Evolutionary conservation across 2,888 invertebrate genomes (phyloP).

Genomic region (Lottia scabra): DNA sequence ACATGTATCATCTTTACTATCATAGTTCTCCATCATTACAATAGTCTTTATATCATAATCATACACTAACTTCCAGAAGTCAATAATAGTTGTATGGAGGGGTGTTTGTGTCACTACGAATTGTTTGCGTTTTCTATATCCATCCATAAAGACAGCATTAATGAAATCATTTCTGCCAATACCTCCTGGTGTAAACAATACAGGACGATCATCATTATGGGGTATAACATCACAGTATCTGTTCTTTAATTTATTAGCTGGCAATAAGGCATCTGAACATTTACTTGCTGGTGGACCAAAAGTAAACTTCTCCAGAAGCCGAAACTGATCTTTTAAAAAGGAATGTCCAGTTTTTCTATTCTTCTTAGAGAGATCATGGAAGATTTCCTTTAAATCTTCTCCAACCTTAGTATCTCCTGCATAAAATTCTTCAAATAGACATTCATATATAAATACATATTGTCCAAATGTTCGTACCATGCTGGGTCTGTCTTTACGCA

Average conservation of each 20-base stretch:
- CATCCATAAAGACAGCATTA: slow-evolving; percentile 67
- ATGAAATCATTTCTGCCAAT: slow-evolving; percentile 60
- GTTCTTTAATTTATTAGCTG: slow-evolving; percentile 58
- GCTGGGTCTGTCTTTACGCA: slow-evolving; percentile 58
- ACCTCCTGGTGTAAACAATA: slow-evolving; percentile 48
- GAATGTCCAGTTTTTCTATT: slow-evolving; percentile 56
- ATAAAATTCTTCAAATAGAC: slow-evolving; percentile 63
- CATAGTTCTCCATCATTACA: slow-evolving; percentile 62
- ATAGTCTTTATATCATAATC: slow-evolving; percentile 61
- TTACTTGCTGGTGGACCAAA: slow-evolving; percentile 38
- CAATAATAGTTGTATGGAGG: slow-evolving; percentile 59
- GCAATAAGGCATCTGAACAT: slow-evolving; percentile 47
- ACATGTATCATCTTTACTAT: slow-evolving; percentile 62
- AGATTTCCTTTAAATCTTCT: slow-evolving; percentile 51
- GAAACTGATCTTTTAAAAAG: slow-evolving; percentile 60
- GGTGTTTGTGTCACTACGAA: slow-evolving; percentile 68
- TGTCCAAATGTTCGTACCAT: slow-evolving; percentile 67
- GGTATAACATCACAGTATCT: slow-evolving; percentile 60
- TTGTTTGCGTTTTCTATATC: slow-evolving; percentile 50
- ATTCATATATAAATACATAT: slow-evolving; percentile 66
- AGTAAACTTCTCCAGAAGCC: slow-evolving; percentile 54
- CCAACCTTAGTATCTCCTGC: slow-evolving; percentile 55
- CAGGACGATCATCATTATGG: slow-evolving; percentile 49
- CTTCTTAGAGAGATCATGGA: slow-evolving; percentile 48
- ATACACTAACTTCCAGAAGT: slow-evolving; percentile 68